These are phyloP conservation scores for Isichthys henryi DNA, from an alignment of 2,113 vertebrate genomes.

Conservation along the genomic window DNA sequence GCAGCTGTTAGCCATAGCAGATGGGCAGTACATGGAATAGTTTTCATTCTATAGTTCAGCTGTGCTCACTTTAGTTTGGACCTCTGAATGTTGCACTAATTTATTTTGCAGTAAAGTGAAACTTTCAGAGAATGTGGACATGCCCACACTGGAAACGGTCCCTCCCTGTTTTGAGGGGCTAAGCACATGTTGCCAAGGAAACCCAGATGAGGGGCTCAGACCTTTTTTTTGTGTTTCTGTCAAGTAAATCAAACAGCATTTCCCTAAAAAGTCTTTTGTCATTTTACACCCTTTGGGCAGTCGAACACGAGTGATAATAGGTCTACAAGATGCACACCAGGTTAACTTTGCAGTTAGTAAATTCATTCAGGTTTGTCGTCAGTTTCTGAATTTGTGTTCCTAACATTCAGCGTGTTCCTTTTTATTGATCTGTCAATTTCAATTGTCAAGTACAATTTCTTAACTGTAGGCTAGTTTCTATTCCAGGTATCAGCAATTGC, in stretches of 20 bases:
- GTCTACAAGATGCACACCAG: background rate
- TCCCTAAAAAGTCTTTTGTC: background rate
- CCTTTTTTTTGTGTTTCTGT: background rate
- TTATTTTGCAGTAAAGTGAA: background rate
- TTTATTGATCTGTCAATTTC: background rate
- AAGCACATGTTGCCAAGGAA: background rate
- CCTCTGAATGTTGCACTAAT: background rate
- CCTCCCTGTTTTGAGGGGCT: background rate
- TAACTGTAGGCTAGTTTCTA: background rate
- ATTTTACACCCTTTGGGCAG: background rate
- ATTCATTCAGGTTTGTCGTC: background rate
- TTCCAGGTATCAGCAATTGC: background rate
- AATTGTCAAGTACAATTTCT: background rate
- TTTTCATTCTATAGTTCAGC: background rate
- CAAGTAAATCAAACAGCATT: background rate
- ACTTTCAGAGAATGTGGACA: background rate
- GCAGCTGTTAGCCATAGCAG: background rate
- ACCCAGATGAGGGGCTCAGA: background rate
- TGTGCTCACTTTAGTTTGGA: background rate
- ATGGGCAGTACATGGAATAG: background rate
- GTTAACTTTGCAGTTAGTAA: background rate
- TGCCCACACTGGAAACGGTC: background rate
- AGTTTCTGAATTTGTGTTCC: background rate
- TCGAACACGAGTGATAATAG: background rate
- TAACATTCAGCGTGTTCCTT: background rate